Percentiles rank a stretch among this genome's conserved stretches.
Evolutionary conservation across 2,888 invertebrate genomes (phyloP).

Genomic region (Protula sp.): DNA sequence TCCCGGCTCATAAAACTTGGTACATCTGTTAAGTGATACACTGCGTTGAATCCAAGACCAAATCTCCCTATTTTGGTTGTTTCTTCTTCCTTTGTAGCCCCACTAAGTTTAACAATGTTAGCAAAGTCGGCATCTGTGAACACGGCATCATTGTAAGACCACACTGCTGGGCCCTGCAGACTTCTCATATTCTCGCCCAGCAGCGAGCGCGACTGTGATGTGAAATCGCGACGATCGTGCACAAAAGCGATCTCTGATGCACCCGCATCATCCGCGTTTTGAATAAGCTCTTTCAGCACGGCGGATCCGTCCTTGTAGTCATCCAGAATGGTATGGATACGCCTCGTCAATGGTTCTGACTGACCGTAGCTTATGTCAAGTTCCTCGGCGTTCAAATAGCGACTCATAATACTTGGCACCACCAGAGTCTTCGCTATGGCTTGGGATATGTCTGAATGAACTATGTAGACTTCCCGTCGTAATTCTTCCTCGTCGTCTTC

Average conservation of each 20-base stretch:
- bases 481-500: neutral
- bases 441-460: neutral
- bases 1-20: neutral
- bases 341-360: neutral
- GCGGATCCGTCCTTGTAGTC: neutral
- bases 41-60: neutral
- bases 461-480: neutral
- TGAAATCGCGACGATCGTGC: neutral
- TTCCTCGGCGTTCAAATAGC: neutral
- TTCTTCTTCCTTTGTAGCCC: neutral
- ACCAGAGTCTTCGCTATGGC: neutral
- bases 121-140: neutral
- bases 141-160: neutral
- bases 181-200: neutral
- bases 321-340: neutral
- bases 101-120: neutral
- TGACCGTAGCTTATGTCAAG: neutral
- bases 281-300: no score
- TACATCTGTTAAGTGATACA: neutral
- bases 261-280: neutral
- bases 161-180: neutral
- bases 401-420: neutral
- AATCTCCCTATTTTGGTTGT: neutral
- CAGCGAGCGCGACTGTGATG: neutral
- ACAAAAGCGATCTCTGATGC: neutral